Conservation (phyloP, 2,888 invertebrate species). For the Melanostoma mellinum region DNA sequence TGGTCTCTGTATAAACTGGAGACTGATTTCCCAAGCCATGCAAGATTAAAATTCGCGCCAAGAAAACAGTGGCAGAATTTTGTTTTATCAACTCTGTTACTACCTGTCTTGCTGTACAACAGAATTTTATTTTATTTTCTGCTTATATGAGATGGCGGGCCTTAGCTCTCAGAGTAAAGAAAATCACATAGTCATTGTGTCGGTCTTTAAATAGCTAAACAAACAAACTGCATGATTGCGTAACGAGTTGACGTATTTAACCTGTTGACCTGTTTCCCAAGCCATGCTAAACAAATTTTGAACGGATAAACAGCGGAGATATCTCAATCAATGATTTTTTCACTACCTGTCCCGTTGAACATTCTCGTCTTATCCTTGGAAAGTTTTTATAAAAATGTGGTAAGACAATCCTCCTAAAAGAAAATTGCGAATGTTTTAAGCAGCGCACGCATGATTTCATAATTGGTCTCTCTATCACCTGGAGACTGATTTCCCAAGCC, state of each 20-base stretch:
- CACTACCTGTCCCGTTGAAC: conserved; percentile 48
- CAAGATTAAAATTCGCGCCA: conserved; percentile 25
- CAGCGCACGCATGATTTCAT: conserved; percentile 22
- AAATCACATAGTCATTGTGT: too few species aligned
- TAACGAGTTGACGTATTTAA: conserved; percentile 8
- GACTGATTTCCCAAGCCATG: conserved; percentile 36
- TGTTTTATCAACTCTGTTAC: too few species aligned
- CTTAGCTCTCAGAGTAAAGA: too few species aligned
- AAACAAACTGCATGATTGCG: conserved; percentile 11
- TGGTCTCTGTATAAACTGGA: too few species aligned
- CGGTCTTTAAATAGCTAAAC: too few species aligned
- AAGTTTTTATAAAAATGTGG: neutral
- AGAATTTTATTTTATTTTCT: too few species aligned
- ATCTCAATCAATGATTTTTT: conserved; percentile 16
- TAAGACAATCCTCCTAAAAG: neutral
- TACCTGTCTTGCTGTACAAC: too few species aligned
- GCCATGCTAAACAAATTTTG: conserved; percentile 37
- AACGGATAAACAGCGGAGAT: conserved; percentile 43
- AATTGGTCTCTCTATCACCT: conserved; percentile 18
- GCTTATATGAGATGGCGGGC: too few species aligned
- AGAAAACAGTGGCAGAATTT: conserved; percentile 46
- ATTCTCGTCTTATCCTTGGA: neutral
- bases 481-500: conserved; percentile 21
- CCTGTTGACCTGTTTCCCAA: conserved; percentile 16
- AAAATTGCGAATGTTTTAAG: too few species aligned